A percentile compares a stretch with the other conserved stretches of the same genome.
Evolutionary conservation across 2,888 invertebrate species (phyloP).

Genomic region (Agriopis aurantiaria): DNA sequence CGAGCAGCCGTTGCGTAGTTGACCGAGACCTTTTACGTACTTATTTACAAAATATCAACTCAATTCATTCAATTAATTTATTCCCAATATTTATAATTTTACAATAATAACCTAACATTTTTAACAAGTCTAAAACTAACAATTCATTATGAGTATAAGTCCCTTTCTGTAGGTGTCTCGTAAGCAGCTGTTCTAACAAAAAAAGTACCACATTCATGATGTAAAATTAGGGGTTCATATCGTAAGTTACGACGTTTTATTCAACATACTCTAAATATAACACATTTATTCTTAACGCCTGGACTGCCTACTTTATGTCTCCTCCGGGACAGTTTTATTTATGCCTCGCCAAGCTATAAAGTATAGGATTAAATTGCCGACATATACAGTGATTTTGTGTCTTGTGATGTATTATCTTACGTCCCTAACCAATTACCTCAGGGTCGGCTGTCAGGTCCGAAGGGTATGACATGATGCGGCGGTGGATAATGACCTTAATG

Average conservation of each 20-base stretch:
- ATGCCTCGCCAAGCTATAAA: conserved; percentile 44
- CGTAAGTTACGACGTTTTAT: not conserved
- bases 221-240: too few species aligned
- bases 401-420: conserved; percentile 39
- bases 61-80: too few species aligned
- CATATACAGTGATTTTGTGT: conserved; percentile 38
- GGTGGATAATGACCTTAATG: conserved; percentile 31
- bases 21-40: too few species aligned
- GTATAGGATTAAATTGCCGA: conserved; percentile 42
- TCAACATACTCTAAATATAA: not conserved
- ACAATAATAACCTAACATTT: too few species aligned
- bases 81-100: too few species aligned
- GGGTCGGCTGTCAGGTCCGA: conserved; percentile 30
- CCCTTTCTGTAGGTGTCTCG: too few species aligned
- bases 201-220: too few species aligned
- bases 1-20: too few species aligned
- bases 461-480: conserved; percentile 24
- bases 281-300: conserved; percentile 3
- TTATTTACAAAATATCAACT: too few species aligned
- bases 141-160: too few species aligned
- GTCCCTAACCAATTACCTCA: conserved; percentile 36
- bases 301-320: conserved; percentile 18
- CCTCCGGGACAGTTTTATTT: conserved; percentile 43
- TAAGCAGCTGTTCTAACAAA: too few species aligned
- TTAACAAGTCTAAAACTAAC: too few species aligned